Conservation (phyloP, 1,140 invertebrate genomes). For the Delia radicum region DNA sequence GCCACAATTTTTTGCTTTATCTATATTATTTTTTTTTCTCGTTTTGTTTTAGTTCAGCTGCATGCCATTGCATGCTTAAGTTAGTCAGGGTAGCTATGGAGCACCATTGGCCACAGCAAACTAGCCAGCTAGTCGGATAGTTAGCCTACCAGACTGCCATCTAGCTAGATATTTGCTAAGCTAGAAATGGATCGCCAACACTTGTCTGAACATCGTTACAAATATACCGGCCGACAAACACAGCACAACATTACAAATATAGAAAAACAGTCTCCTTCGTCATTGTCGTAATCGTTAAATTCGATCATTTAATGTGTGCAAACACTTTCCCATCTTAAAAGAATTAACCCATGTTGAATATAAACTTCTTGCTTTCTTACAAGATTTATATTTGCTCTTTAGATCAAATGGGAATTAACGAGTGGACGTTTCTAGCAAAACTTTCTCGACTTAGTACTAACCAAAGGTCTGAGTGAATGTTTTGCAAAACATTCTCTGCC, state of each 20-base stretch:
- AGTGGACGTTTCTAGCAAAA: too few relatives aligned
- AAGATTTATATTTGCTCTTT: too few relatives aligned
- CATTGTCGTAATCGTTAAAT: conserved; percentile 12
- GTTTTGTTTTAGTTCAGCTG: background rate
- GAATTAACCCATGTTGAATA: background rate
- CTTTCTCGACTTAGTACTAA: too few relatives aligned
- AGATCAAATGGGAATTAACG: too few relatives aligned
- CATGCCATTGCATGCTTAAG: conserved; percentile 21
- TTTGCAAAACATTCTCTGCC: too few relatives aligned
- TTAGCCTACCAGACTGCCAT: background rate
- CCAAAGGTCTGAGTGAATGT: too few relatives aligned
- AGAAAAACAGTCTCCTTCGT: conserved; percentile 6
- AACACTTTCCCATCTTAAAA: conserved; percentile 12
- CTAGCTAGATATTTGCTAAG: background rate
- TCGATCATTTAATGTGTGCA: conserved; percentile 15
- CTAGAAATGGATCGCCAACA: conserved; percentile 15
- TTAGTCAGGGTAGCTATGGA: background rate
- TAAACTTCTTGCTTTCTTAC: too few relatives aligned
- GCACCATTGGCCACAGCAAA: background rate
- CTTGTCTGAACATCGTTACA: background rate
- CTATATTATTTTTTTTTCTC: background rate
- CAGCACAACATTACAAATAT: background rate
- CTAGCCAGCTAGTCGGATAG: background rate
- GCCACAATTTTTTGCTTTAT: conserved; percentile 42
- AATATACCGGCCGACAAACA: background rate